phyloP scores from a whole-genome alignment of 2,888 invertebrate genomes.

The Lepetodrilus schrolli region DNA sequence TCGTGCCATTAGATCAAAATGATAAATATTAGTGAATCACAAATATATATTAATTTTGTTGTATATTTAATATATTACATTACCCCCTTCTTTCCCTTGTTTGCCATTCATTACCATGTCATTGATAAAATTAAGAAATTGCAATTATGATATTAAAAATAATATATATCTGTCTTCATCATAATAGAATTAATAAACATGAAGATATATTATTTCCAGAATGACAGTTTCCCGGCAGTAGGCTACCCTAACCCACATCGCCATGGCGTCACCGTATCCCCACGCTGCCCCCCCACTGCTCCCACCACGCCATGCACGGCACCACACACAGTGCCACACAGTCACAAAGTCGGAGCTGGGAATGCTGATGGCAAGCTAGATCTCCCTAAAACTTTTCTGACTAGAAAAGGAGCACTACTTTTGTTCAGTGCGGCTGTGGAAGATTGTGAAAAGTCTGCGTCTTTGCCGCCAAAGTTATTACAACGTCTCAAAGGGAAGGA shows the following conservation, averaged over 20 bases:
- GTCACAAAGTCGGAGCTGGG: constrained; percentile 23
- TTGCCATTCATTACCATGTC: too few relatives aligned
- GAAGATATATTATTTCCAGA: neutral
- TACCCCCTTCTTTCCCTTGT: too few relatives aligned
- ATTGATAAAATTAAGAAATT: too few relatives aligned
- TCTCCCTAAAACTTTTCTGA: constrained; percentile 69
- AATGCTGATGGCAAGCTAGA: constrained; percentile 49
- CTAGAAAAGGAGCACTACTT: constrained; percentile 68
- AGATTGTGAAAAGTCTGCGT: constrained; percentile 34
- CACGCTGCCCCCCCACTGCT: constrained; percentile 43
- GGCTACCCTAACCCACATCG: constrained; percentile 45
- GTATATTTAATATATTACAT: too few relatives aligned
- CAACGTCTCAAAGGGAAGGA: constrained; percentile 44
- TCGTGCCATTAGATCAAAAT: too few relatives aligned
- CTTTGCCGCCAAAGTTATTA: neutral
- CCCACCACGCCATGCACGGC: constrained; percentile 37
- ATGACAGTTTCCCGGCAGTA: constrained; percentile 30
- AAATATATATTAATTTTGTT: too few relatives aligned
- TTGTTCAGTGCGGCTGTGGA: constrained; percentile 61
- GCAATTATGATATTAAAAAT: constrained; percentile 22
- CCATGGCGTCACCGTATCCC: constrained; percentile 67
- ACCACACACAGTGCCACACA: constrained; percentile 33
- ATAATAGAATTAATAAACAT: neutral
- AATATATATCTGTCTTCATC: neutral
- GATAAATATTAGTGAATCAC: too few relatives aligned